Conservation (phyloP, 2,797 vertebrate species). For the Phylloscopus collybita region DNA sequence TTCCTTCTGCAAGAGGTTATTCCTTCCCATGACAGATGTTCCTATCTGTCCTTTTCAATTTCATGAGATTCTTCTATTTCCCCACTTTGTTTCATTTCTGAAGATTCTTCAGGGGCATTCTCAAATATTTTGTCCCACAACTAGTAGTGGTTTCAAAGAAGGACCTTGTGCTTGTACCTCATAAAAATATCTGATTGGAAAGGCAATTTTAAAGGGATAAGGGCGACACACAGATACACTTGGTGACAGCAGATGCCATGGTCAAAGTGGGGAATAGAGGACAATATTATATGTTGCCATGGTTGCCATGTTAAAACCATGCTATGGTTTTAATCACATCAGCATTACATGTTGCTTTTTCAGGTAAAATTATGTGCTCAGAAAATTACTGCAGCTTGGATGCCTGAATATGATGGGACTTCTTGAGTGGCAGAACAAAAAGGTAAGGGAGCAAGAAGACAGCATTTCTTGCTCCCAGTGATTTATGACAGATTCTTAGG, state of each 20-base stretch:
- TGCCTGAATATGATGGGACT: neutral
- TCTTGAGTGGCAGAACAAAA: neutral
- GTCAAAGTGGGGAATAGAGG: neutral
- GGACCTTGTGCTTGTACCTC: neutral
- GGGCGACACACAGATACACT: neutral
- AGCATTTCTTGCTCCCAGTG: neutral
- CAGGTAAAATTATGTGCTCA: neutral
- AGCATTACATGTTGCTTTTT: neutral
- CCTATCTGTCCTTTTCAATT: neutral
- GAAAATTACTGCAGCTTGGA: neutral
- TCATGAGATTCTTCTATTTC: neutral
- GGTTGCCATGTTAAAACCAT: too few species aligned
- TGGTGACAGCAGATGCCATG: too few species aligned
- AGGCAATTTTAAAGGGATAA: neutral
- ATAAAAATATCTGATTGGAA: neutral
- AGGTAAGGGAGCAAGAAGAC: neutral
- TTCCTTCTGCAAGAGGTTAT: neutral
- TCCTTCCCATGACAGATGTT: neutral
- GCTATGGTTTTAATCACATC: neutral
- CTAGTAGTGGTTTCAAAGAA: neutral
- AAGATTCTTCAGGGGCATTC: neutral
- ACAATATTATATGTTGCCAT: rapidly evolving
- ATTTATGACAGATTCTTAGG: neutral
- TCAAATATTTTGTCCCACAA: neutral
- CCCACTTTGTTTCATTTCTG: neutral